Base-by-base conservation (phyloP, 2,797 vertebrate species). In the Chloroceryle amazona region DNA sequence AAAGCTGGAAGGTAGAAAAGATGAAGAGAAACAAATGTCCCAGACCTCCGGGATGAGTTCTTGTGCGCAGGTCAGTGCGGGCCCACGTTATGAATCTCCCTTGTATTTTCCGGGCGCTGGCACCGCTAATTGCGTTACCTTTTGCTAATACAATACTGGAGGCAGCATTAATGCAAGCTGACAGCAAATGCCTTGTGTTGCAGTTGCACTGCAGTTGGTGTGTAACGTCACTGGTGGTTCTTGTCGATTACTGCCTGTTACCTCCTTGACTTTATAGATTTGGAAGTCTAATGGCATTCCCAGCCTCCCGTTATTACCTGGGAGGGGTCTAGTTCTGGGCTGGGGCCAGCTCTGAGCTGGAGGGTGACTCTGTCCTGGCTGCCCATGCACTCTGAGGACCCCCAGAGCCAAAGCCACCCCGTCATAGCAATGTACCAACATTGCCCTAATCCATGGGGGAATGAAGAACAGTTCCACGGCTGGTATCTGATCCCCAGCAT, bases 51-150 rank as follows among this genome's bases (percentile, higher is more conserved):
- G 51, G 33, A 5, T 7, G 65, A 55, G 61, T 19, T 39, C 20
- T 11, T 21, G 52, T 28, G 44, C 46, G 33, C 61, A 63, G 44
- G 41, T 44, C 73, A 6, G 0, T 18, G 26, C 79, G 63, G 80
- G 75, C 65, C 68, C 39, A 47, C 11, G 5, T 47, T 14, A 41
- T 57, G n/a, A 85, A 46, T 58, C 51, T 89, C 62, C 18, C 91
- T 63, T 8, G 62, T 46, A 3, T 82, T 89, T 89, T 86, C 94
- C 25, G 22, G 89, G 67, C 0, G 19, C 81, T 63, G 79, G 85
- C 47, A 20, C 84, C 52, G 81, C 74, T 93, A 42, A 96, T 95
- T 85, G 75, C 37, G 6, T 91, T 95, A 31, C 9, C 63, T 37
- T 31, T 39, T 33, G 74, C 66, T 96, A 76, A 92, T 88, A 4